Evolutionary conservation across 1,140 invertebrate genomes (phyloP).

Genomic region (Lucilia cuprina): DNA sequence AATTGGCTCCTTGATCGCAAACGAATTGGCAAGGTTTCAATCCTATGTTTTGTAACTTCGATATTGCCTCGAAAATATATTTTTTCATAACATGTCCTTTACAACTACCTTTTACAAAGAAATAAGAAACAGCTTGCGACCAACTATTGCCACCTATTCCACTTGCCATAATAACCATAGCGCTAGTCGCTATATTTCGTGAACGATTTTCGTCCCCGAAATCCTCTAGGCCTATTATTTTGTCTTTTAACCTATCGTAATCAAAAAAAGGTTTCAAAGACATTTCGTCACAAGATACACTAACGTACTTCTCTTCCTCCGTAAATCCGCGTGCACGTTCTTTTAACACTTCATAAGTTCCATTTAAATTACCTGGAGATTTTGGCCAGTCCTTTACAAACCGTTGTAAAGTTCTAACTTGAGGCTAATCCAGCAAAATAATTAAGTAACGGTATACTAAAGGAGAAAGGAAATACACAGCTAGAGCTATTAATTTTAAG

Average conservation of each 20-base stretch:
- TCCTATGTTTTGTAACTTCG: background rate
- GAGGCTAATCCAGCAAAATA: background rate
- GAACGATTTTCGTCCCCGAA: constrained; percentile 16
- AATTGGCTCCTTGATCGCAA: constrained; percentile 11
- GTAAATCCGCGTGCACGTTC: background rate
- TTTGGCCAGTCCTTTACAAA: background rate
- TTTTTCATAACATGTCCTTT: background rate
- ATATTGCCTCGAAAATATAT: constrained; percentile 16
- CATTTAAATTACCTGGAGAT: background rate
- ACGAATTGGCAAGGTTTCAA: constrained; percentile 4
- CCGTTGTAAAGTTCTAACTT: background rate
- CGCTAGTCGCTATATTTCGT: background rate
- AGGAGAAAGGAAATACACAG: background rate
- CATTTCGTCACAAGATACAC: background rate
- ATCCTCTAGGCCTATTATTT: background rate
- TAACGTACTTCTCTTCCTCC: background rate
- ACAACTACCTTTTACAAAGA: background rate
- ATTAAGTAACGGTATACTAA: background rate
- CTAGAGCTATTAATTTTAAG: background rate
- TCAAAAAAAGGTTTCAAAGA: background rate
- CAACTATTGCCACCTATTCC: background rate
- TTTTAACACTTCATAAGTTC: background rate
- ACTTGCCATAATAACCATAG: constrained; percentile 7
- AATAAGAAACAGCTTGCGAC: background rate
- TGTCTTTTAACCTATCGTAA: background rate